Percentiles rank a stretch among this genome's conserved stretches.
Evolutionary conservation across 2,888 invertebrate species (phyloP).

Genomic region (Taphrorychus bicolor): DNA sequence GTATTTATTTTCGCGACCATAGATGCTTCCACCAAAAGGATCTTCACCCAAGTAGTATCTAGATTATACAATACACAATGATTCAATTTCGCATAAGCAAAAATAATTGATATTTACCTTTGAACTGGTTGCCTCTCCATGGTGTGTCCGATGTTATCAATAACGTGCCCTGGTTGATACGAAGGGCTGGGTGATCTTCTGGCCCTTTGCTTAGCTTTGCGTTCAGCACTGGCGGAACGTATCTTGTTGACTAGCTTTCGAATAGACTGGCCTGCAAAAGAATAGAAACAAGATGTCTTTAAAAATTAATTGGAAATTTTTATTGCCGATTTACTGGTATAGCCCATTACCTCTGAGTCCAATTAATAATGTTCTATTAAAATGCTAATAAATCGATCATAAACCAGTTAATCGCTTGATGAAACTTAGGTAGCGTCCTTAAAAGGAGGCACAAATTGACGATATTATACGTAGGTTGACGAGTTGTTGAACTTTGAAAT

Average conservation of each 20-base stretch:
- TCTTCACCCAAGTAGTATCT: slow-evolving; percentile 84
- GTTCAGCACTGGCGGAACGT: slow-evolving; percentile 75
- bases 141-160: slow-evolving; percentile 60
- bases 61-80: slow-evolving; percentile 7
- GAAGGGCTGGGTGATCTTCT: slow-evolving; percentile 67
- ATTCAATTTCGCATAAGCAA: background rate
- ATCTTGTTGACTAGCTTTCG: slow-evolving; percentile 84
- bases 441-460: background rate
- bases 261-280: slow-evolving; percentile 75
- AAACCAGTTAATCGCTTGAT: background rate
- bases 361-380: background rate
- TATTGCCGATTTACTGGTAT: background rate
- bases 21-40: slow-evolving; percentile 83
- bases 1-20: slow-evolving; percentile 85
- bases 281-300: slow-evolving; percentile 24
- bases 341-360: background rate
- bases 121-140: slow-evolving; percentile 52
- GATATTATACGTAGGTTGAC: background rate
- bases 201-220: slow-evolving; percentile 66
- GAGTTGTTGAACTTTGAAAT: background rate
- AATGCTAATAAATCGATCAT: background rate
- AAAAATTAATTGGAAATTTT: background rate
- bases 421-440: background rate
- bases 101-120: slow-evolving; percentile 42
- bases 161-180: slow-evolving; percentile 65